Evolutionary conservation across 2,888 invertebrate genomes (phyloP).

Genomic region (Zaprionus bogoriensis): DNA sequence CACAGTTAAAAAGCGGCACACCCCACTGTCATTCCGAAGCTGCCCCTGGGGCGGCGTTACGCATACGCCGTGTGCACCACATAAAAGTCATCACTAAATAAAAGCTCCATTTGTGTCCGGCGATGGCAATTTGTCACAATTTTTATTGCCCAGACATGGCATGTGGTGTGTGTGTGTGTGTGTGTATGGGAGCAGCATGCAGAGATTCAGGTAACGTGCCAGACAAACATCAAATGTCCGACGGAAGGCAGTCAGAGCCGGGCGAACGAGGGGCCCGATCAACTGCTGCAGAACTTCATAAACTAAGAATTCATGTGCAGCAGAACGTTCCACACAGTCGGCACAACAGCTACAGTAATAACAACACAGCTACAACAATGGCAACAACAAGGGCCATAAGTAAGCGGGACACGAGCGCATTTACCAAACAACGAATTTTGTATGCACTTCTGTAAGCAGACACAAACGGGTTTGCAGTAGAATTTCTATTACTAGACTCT

Average conservation of each 20-base stretch:
- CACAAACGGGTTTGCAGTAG: no score
- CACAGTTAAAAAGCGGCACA: slow-evolving; percentile 7
- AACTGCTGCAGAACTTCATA: slow-evolving; percentile 69
- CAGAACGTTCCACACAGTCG: slow-evolving; percentile 31
- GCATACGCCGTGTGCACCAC: slow-evolving; percentile 61
- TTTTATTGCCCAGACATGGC: slow-evolving; percentile 52
- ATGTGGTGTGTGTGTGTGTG: not conserved
- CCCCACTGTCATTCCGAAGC: not conserved
- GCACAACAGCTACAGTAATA: slow-evolving; percentile 42
- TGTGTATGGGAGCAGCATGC: slow-evolving; percentile 18
- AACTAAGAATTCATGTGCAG: slow-evolving; percentile 74
- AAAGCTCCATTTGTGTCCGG: slow-evolving; percentile 60
- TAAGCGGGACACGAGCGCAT: not conserved
- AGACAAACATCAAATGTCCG: slow-evolving; percentile 50
- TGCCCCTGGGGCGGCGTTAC: slow-evolving; percentile 43
- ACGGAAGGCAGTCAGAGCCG: not conserved
- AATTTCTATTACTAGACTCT: no score
- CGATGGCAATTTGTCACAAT: slow-evolving; percentile 75
- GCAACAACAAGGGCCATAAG: slow-evolving; percentile 24
- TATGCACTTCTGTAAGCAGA: slow-evolving; percentile 17
- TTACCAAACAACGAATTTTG: slow-evolving; percentile 8
- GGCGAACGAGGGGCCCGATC: not conserved
- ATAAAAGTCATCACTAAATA: slow-evolving; percentile 66
- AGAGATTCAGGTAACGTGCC: slow-evolving; percentile 71
- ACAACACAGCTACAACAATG: slow-evolving; percentile 34